Percentiles rank a stretch among this genome's conserved stretches.
Conservation (phyloP, 1,140 invertebrate genomes). For the Ceratosolen solmsi region DNA sequence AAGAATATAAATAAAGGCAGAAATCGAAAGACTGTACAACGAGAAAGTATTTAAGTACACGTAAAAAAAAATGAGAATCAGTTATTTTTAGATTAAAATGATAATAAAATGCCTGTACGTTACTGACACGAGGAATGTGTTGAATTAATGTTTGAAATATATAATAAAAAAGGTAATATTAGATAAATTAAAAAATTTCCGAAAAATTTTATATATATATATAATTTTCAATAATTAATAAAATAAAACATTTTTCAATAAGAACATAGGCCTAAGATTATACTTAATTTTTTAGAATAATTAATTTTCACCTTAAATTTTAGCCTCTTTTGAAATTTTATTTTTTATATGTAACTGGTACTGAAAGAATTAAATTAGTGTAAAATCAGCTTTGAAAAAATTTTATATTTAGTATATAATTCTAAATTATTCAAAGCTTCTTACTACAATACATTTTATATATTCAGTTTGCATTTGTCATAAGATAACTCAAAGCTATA, state of each 20-base stretch:
- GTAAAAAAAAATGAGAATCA: neutral
- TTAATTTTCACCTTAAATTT: too few species aligned
- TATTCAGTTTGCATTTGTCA: neutral
- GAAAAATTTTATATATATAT: too few species aligned
- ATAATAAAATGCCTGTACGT: conserved; percentile 63
- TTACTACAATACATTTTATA: conserved; percentile 14
- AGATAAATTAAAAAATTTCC: too few species aligned
- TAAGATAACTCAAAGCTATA: conserved; percentile 17
- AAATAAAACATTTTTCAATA: too few species aligned
- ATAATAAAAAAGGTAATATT: too few species aligned
- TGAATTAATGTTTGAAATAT: conserved; percentile 37
- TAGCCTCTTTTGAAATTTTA: too few species aligned
- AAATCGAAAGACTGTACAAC: neutral
- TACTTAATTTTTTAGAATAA: too few species aligned
- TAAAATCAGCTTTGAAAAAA: conserved; percentile 5
- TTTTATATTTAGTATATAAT: neutral
- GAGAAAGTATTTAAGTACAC: conserved; percentile 28
- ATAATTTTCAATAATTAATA: too few species aligned
- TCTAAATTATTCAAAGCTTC: conserved; percentile 34
- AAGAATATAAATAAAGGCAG: conserved; percentile 32
- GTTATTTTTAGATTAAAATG: conserved; percentile 36
- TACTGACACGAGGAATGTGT: conserved; percentile 53
- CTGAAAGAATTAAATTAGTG: neutral
- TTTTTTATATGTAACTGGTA: too few species aligned
- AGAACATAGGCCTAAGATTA: too few species aligned